phyloP scores from a whole-genome alignment of 2,888 invertebrate species.

The Eupithecia pulchellata region DNA sequence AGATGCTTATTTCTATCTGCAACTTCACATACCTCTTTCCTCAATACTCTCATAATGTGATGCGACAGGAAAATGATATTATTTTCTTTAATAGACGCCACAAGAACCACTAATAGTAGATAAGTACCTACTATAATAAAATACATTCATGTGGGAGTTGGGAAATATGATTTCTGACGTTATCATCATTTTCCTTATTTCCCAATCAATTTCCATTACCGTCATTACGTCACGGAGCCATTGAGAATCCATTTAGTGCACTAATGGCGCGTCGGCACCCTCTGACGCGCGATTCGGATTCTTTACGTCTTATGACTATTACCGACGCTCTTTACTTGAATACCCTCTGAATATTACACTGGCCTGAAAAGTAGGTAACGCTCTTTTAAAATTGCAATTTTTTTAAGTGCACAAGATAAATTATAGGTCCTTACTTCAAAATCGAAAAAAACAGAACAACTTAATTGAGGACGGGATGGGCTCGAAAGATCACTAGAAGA shows the following conservation, averaged over 20 bases:
- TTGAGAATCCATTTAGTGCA: conserved; percentile 9
- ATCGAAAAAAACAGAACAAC: no score
- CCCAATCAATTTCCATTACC: conserved; percentile 7
- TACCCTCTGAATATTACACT: no score
- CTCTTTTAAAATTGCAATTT: no score
- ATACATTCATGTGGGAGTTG: neutral
- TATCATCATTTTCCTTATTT: conserved; percentile 18
- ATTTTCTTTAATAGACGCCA: neutral
- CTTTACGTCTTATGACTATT: neutral
- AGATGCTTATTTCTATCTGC: no score
- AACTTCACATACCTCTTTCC: neutral
- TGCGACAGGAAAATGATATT: neutral
- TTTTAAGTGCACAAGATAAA: no score
- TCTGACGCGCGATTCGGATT: no score
- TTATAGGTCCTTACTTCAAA: no score
- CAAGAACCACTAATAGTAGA: neutral
- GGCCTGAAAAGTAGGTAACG: no score
- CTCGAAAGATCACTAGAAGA: no score
- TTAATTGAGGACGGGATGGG: no score
- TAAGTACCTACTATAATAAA: neutral
- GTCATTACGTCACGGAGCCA: conserved; percentile 6
- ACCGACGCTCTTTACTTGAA: neutral
- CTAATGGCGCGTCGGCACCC: neutral
- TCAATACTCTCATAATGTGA: neutral
- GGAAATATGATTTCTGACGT: neutral